A percentile compares a stretch with the other conserved stretches of the same genome.
Conservation (phyloP, 2,888 invertebrate genomes). For the Drosophila histrio region DNA sequence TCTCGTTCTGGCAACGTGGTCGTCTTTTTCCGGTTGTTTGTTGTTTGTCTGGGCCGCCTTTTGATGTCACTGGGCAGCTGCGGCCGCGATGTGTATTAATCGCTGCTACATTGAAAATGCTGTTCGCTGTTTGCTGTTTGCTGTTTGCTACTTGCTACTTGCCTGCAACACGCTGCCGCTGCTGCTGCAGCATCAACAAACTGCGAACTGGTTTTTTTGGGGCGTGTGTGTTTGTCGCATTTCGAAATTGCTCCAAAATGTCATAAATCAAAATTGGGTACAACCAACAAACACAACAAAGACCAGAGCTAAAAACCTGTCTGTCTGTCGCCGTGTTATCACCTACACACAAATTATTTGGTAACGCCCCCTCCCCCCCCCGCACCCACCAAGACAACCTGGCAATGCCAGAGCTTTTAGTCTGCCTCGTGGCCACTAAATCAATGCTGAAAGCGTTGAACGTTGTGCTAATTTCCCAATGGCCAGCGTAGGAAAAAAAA, state of each 20-base stretch:
- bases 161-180: constrained; percentile 18
- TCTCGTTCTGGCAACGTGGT: constrained; percentile 30
- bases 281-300: constrained; percentile 23
- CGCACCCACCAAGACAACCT: too few species aligned
- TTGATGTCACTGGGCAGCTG: constrained; percentile 80
- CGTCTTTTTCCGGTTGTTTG: constrained; percentile 61
- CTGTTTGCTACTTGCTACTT: too few species aligned
- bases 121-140: constrained; percentile 52
- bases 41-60: constrained; percentile 54
- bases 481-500: background rate
- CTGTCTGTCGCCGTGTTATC: constrained; percentile 67
- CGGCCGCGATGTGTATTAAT: constrained; percentile 76
- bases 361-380: constrained; percentile 53
- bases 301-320: constrained; percentile 38
- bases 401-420: constrained; percentile 23
- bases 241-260: constrained; percentile 76
- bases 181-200: background rate
- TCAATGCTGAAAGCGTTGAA: constrained; percentile 54
- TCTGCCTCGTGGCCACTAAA: constrained; percentile 49
- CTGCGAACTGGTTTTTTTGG: constrained; percentile 12
- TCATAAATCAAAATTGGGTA: constrained; percentile 73
- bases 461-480: constrained; percentile 64
- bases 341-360: constrained; percentile 68
- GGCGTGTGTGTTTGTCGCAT: constrained; percentile 70
- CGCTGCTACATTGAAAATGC: constrained; percentile 72